Evolutionary conservation across 2,113 vertebrate species (phyloP).

Genomic region (Solea solea): DNA sequence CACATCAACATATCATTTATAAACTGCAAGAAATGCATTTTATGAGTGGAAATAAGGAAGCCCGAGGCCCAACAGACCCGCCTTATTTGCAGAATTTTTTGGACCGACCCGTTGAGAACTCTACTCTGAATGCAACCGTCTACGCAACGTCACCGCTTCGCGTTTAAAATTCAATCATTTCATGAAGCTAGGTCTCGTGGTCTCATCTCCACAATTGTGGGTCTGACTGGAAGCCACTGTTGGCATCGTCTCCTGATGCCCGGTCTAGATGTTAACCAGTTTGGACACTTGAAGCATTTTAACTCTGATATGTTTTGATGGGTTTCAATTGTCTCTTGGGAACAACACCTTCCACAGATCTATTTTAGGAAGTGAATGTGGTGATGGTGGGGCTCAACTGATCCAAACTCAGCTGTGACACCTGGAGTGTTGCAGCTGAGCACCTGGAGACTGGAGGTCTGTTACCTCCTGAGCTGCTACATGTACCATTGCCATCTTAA

Average conservation of each 20-base stretch:
- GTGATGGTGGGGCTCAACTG: neutral
- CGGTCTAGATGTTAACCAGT: conserved; percentile 61
- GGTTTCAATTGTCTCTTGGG: conserved; percentile 56
- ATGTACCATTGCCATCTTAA: neutral
- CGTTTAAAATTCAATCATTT: conserved; percentile 77
- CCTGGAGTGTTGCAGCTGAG: conserved; percentile 24
- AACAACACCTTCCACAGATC: conserved; percentile 31
- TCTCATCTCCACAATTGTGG: conserved; percentile 53
- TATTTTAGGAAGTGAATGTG: conserved; percentile 37
- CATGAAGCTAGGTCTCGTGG: conserved; percentile 63
- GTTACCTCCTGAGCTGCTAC: conserved; percentile 19
- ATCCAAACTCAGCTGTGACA: too few species aligned
- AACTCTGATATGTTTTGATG: conserved; percentile 67
- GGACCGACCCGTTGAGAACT: too few species aligned
- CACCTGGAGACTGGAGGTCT: conserved; percentile 28
- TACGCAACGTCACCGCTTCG: conserved; percentile 60
- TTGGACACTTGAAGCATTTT: conserved; percentile 68
- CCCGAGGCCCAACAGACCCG: too few species aligned
- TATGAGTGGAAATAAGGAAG: too few species aligned
- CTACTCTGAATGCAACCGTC: conserved; percentile 45
- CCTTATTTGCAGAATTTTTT: neutral
- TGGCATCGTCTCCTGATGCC: conserved; percentile 48
- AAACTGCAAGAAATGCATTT: too few species aligned
- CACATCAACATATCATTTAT: too few species aligned
- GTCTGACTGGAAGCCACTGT: conserved; percentile 47